Evolutionary conservation across 2,797 vertebrate species (phyloP).

Genomic region (Sebastes diploproa): DNA sequence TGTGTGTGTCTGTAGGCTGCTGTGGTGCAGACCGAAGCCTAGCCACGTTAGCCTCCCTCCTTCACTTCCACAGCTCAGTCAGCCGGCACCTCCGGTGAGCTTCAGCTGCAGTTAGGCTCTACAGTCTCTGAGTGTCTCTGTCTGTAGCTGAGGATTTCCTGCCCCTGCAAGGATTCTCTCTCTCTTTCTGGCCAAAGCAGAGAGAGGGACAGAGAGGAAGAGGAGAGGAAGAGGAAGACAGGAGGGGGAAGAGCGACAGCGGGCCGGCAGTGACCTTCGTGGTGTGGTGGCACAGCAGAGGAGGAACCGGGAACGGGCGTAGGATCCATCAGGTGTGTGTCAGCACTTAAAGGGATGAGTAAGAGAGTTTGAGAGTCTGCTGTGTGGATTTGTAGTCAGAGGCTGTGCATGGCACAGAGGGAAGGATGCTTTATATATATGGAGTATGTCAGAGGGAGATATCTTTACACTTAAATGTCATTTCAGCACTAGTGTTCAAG

Average conservation of each 20-base stretch:
- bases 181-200: slow-evolving; percentile 40
- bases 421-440: neutral
- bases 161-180: slow-evolving; percentile 60
- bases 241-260: slow-evolving; percentile 40
- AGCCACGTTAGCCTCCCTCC: slow-evolving; percentile 61
- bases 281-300: slow-evolving; percentile 56
- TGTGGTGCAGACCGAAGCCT: slow-evolving; percentile 61
- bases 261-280: slow-evolving; percentile 71
- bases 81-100: slow-evolving; percentile 48
- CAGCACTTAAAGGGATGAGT: slow-evolving; percentile 51
- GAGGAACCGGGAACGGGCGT: slow-evolving; percentile 31
- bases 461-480: neutral
- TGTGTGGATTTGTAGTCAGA: slow-evolving; percentile 9
- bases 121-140: slow-evolving; percentile 48
- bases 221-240: slow-evolving; percentile 17
- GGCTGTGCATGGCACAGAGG: slow-evolving; percentile 3
- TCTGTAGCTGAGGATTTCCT: slow-evolving; percentile 67
- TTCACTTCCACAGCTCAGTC: slow-evolving; percentile 50
- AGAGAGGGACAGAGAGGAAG: slow-evolving; percentile 12
- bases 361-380: slow-evolving; percentile 23
- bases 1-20: slow-evolving; percentile 43
- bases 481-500: slow-evolving; percentile 5
- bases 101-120: slow-evolving; percentile 41
- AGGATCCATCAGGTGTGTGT: slow-evolving; percentile 78
- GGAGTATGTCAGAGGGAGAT: neutral